Evolutionary conservation across 2,888 invertebrate species (phyloP), one percentile per base, ranked within the genome.

Genomic region (Brachyopa scutellaris): DNA sequence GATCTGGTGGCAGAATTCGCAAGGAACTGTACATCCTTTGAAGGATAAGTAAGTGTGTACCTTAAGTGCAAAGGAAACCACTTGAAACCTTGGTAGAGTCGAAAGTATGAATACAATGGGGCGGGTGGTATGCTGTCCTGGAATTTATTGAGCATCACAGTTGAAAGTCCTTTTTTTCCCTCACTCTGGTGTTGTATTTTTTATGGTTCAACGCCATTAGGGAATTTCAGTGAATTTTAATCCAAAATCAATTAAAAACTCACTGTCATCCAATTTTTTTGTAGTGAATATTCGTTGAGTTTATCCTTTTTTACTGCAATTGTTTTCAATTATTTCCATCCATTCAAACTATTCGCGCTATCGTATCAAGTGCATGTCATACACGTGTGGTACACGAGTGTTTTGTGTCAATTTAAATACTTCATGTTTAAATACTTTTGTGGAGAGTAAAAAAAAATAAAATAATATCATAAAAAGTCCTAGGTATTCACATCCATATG

Each of bases 171-270:
- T n/a, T n/a, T n/a, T n/a, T 42, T 15, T 21, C 9, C 7, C 8
- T 19, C 36, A 15, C 13, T 59, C 4, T 31, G 9, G 6, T 33
- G 3, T 19, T 33, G 6, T 23, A 4, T 31, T 62, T 23, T 9
- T 1, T 2, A 7, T 1, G 8, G 42, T 9, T 0, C 21, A 8
- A 9, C 15, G 5, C 15, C 4, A 17, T n/a, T n/a, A 17, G 17
- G 36, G 15, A 6, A 19, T 31, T 33, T 21, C 13, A 11, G 3
- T 36, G 62, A 64, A 26, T 49, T 49, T 64, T 64, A 64, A 64
- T 64, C 49, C 36, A 64, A 51, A 64, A 64, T 64, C 64, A 49
- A 64, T 64, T 64, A 29, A 64, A 38, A 49, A 17, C 38, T 36
- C 26, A 49, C 17, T 17, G 49, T 7, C 21, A 57, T 17, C 23